These are phyloP conservation scores for Chloroceryle inda DNA, from an alignment of 2,797 vertebrate genomes.

Conservation along the genomic window DNA sequence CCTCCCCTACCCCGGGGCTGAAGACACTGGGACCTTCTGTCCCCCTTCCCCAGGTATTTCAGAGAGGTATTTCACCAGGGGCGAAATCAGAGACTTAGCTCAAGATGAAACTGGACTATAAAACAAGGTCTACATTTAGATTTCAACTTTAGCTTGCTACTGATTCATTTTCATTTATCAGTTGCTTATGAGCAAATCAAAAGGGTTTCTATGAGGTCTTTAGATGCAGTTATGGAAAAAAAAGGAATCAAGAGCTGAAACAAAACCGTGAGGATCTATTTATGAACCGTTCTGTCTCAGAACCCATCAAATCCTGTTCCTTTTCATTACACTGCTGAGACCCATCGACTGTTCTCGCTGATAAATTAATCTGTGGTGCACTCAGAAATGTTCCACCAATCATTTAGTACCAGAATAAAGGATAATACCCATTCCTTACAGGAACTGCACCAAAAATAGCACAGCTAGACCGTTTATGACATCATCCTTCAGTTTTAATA, in stretches of 20 bases:
- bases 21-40: fast-evolving
- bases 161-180: background rate
- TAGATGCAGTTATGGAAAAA: background rate
- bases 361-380: background rate
- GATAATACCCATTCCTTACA: background rate
- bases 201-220: background rate
- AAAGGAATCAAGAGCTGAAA: background rate
- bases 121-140: background rate
- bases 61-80: fast-evolving
- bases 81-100: background rate
- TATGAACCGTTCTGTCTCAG: background rate
- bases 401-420: background rate
- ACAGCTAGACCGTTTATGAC: background rate
- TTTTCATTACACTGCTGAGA: background rate
- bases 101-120: background rate
- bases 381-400: background rate
- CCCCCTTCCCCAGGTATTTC: background rate
- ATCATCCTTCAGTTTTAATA: background rate
- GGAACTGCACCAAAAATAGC: background rate
- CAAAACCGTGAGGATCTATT: background rate
- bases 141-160: background rate
- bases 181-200: background rate
- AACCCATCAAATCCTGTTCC: background rate
- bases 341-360: background rate
- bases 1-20: background rate